Evolutionary conservation across 2,113 vertebrate genomes (phyloP), one percentile per base, ranked within the genome.

Genomic region (Coturnix japonica): DNA sequence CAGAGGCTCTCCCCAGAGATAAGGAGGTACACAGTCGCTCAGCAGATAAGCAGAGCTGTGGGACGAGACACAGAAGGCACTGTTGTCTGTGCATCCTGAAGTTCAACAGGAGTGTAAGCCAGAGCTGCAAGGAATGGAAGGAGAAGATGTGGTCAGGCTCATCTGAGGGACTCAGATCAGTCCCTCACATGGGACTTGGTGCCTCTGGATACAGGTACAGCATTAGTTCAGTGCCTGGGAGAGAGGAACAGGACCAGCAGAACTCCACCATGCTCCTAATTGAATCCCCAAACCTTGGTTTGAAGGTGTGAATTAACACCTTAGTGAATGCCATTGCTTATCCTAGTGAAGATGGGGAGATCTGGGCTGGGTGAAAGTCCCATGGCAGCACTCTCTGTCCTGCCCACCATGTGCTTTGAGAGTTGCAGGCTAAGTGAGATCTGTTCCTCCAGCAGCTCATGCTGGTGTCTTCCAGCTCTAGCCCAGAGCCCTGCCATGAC

Each of bases 11-110:
- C 89, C 93, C 95, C 84, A 56, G 81, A 91, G 96, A 97, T 96
- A 97, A 96, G 93, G 87, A 92, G 90, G 91, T 97, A 96, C 95
- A 96, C 71, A 73, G 94, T 94, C 49, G 76, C 93, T 91, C 8
- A 5, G 75, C 73, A 92, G 97, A 97, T 95, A 97, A 96, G 95
- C 90, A 81, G 89, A 92, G 46, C 91, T 82, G 73, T 53, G 53
- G 75, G 69, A 64, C 3, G 12, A 93, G 73, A 79, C 21, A 1
- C 80, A 91, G 66, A 49, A 80, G 63, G 33, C 65, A 71, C 51
- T 46, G 43, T 63, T 76, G 63, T 79, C 81, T 80, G 47, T 87
- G 84, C 85, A 87, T 91, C 93, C 63, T 64, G 79, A 94, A 95
- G 89, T 93, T 92, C 78, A 82, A 9, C 1, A 8, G 88, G 90